Evolutionary conservation across 2,888 invertebrate species (phyloP), one percentile per base, ranked within the genome.

Genomic region (Aleiodes alternator): DNA sequence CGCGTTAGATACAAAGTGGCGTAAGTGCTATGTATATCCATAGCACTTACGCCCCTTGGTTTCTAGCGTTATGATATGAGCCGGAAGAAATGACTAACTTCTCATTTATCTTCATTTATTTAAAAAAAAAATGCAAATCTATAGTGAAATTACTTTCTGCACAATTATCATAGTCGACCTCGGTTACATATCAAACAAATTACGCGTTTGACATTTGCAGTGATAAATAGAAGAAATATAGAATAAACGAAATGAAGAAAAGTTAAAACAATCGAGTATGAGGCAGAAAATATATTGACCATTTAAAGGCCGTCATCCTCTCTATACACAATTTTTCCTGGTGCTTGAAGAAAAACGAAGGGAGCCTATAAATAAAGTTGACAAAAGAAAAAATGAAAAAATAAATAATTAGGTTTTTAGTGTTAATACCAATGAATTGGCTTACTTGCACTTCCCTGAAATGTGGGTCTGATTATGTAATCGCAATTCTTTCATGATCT

Each of bases 111-210:
- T 34, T 34, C 16, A 53, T 34, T 68, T 68, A 73, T 73, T 66
- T 56, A 14, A 11, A 55, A 53, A 53, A 61, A 29, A n/a, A 51
- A 51, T 51, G 34, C 12, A 69, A 43, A 55, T 3, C 6, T 4
- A 14, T 55, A 34, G 23, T 55, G n/a, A 64, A 29, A 56, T 56
- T 51, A 23, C 43, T 74, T 64, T 61, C n/a, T 70, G 75, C 76
- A 73, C 76, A 71, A 78, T 64, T 78, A 75, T 79, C 70, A 75
- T 76, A 79, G 75, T 75, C 80, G 76, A 75, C 78, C 75, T 79
- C 76, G 72, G 76, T 76, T 79, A 78, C 79, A 80, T 80, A 80
- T 80, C 80, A 79, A 76, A 72, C 66, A 73, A 55, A 71, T 71
- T 71, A 74, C 61, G 38, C 57, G 73, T 51, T 64, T 70, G 69